A percentile compares a stretch with the other conserved stretches of the same genome.
phyloP scores from a whole-genome alignment of 2,113 vertebrate species.

The Channa argus region DNA sequence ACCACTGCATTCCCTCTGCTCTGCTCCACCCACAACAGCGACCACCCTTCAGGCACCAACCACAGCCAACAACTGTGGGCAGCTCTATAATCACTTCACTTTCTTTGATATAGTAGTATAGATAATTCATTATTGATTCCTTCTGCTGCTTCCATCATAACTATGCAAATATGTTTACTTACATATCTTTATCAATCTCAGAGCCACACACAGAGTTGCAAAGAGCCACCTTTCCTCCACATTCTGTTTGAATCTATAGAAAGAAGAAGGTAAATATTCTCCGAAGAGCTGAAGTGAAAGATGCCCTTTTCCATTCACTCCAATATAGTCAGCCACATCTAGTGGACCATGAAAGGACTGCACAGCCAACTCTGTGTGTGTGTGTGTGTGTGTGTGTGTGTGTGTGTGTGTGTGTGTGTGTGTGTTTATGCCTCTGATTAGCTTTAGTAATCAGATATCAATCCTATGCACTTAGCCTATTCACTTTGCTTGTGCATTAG shows the following conservation, averaged over 20 bases:
- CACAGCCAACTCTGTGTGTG: neutral
- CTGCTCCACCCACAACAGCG: neutral
- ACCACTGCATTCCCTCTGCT: neutral
- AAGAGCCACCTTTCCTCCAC: too few relatives aligned
- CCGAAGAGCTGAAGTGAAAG: neutral
- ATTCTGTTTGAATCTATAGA: too few relatives aligned
- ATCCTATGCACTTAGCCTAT: slow-evolving; percentile 50
- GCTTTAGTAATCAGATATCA: slow-evolving; percentile 40
- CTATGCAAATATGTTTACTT: slow-evolving; percentile 50
- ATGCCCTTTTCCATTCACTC: neutral
- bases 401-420: slow-evolving; percentile 2
- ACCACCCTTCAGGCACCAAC: slow-evolving; percentile 24
- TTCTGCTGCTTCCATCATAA: slow-evolving; percentile 45
- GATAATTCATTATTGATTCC: slow-evolving; percentile 13
- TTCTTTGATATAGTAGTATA: neutral
- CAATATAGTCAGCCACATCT: neutral
- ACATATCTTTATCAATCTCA: slow-evolving; percentile 25
- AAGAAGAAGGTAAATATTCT: neutral
- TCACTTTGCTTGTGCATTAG: slow-evolving; percentile 4
- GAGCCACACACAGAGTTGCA: slow-evolving; percentile 1
- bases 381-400: neutral
- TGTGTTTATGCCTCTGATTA: slow-evolving; percentile 15
- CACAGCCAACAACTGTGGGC: neutral
- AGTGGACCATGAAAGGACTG: neutral
- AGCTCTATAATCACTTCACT: neutral